phyloP scores from a whole-genome alignment of 2,888 invertebrate species.

The Diadromus collaris region DNA sequence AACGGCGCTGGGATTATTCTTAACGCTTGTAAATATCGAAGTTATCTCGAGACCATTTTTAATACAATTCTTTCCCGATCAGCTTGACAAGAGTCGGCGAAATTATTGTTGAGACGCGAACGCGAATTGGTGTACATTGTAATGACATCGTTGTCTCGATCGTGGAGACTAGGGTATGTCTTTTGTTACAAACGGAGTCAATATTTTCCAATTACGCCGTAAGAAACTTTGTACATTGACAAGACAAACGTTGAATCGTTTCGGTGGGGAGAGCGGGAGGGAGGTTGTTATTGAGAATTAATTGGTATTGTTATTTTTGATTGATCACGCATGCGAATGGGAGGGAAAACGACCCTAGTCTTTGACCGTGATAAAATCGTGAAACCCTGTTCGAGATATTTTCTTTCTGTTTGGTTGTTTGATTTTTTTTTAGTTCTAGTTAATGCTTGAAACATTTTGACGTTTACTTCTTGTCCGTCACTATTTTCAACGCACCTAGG shows the following conservation, averaged over 20 bases:
- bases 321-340: neutral
- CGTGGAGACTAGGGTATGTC: constrained; percentile 5
- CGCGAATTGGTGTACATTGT: constrained; percentile 15
- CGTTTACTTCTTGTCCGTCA: constrained; percentile 5
- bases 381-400: neutral
- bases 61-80: constrained; percentile 2
- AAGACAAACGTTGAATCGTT: constrained; percentile 37
- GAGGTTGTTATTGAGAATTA: constrained; percentile 30
- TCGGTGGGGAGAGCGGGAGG: constrained; percentile 1
- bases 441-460: neutral
- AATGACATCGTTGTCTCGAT: constrained; percentile 13
- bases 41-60: constrained; percentile 13
- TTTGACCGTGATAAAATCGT: constrained; percentile 30
- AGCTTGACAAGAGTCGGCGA: neutral
- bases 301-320: constrained; percentile 12
- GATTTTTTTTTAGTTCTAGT: neutral
- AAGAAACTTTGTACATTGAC: constrained; percentile 47
- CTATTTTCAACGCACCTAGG: constrained; percentile 19
- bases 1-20: constrained; percentile 21
- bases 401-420: neutral
- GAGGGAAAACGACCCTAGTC: constrained; percentile 28
- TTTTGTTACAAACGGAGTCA: constrained; percentile 37
- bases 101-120: neutral
- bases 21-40: constrained; percentile 54
- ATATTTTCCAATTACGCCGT: constrained; percentile 41